Conservation (phyloP, 2,797 vertebrate species). For the Clarias platycephalus region DNA sequence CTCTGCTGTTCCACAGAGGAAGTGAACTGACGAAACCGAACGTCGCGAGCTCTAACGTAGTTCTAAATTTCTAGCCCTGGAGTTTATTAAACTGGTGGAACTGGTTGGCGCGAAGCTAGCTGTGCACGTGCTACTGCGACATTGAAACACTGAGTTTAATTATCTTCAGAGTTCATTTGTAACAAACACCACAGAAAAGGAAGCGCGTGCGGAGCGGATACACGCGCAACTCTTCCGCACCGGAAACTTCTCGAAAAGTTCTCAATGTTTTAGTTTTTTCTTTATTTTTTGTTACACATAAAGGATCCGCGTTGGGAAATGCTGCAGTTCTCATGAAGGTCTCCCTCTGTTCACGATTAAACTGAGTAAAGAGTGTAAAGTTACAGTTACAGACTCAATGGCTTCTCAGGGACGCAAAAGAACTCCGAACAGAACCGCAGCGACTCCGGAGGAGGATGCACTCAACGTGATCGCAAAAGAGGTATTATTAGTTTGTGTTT, state of each 20-base stretch:
- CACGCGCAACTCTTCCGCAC: conserved; percentile 12
- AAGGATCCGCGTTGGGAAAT: neutral
- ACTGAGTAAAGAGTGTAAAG: neutral
- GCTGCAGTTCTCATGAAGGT: conserved; percentile 4
- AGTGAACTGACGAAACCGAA: neutral
- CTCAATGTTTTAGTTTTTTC: neutral
- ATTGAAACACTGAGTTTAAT: neutral
- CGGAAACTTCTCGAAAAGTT: conserved; percentile 7
- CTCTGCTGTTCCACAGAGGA: neutral
- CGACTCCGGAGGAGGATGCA: conserved; percentile 90
- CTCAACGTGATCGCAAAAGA: conserved; percentile 90
- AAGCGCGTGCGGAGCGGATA: conserved; percentile 1
- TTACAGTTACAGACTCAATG: conserved; percentile 64
- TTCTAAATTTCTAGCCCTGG: too few species aligned
- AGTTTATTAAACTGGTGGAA: neutral
- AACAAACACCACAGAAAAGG: neutral
- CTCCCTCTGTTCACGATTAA: neutral
- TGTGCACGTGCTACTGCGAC: neutral
- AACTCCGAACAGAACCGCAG: conserved; percentile 83
- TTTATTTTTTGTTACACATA: neutral
- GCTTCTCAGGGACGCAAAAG: conserved; percentile 89
- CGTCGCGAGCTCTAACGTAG: neutral
- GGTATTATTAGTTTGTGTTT: conserved; percentile 70
- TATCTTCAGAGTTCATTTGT: neutral
- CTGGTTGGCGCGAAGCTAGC: too few species aligned